Base-by-base conservation (phyloP, 2,113 vertebrate genomes). In the Tachuris rubrigastra region DNA sequence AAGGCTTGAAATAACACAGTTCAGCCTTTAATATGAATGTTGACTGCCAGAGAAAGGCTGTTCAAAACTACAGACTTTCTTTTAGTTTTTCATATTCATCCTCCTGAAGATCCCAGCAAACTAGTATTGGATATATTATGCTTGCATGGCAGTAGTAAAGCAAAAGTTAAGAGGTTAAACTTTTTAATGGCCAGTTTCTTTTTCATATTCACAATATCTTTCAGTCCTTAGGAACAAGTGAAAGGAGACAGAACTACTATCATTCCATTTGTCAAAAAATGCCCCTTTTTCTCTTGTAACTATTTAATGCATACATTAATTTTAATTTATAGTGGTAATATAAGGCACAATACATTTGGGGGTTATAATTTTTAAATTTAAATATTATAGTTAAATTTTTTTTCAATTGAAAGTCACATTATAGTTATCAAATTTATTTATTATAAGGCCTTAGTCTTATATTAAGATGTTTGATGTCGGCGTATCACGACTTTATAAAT, bases 1-100 rank as follows among this genome's bases (percentile, higher is more conserved):
- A 86, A 71, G 79, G 75, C 79, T 94, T 79, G 85, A 96, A 94
- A 94, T 83, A 95, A 88, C 67, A 85, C 46, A 58, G 81, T 87
- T 73, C 66, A 87, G 37, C 37, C 49, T 76, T 80, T 88, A 73
- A 76, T 60, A 60, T 28, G 49, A 89, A 82, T 3, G 2, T 25
- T 59, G 33, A 46, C 93, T 93, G n/a, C 49, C 53, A 59, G 66
- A 93, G 58, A 89, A 89, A 91, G 41, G 79, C 66, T 90, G 67
- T n/a, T 87, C 37, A 41, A 31, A 94, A 87, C 46, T 47, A 56
- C 52, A 72, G 42, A 28, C 19, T 80, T 82, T 52, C 31, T 84
- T 90, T 63, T 92, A 31, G 17, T 76, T 96, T 90, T 76, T 83
- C 16, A 22, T 37, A 10, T 77, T 88, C 62, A 53, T 47, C 37